Evolutionary conservation across 2,797 vertebrate species (phyloP).

Genomic region (Trichosurus vulpecula): DNA sequence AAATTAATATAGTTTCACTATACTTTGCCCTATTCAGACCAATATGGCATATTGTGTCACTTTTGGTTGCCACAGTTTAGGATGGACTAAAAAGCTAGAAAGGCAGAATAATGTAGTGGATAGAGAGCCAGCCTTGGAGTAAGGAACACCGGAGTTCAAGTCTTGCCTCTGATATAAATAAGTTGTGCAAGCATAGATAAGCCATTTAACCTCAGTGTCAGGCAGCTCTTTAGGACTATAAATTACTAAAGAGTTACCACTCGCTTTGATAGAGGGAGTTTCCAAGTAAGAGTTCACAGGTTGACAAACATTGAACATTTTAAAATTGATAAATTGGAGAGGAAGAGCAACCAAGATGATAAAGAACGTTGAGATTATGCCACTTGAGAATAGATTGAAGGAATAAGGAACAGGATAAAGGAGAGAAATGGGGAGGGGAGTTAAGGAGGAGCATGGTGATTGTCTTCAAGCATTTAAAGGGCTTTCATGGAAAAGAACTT

Average conservation of each 20-base stretch:
- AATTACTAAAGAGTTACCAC: background rate
- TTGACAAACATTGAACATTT: background rate
- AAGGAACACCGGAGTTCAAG: background rate
- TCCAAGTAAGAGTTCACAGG: background rate
- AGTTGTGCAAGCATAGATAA: background rate
- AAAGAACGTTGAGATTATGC: background rate
- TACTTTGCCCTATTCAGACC: background rate
- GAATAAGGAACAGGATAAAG: too few relatives aligned
- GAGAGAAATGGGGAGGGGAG: background rate
- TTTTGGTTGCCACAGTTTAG: background rate
- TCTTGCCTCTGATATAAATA: background rate
- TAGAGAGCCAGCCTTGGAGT: background rate
- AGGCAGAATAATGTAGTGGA: background rate
- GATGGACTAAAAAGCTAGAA: background rate
- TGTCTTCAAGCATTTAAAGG: background rate
- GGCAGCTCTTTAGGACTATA: background rate
- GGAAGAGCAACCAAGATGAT: background rate
- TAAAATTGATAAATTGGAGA: background rate
- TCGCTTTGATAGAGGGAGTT: background rate
- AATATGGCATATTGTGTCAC: background rate
- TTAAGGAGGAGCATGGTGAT: background rate
- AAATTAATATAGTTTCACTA: background rate
- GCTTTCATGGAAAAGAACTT: background rate
- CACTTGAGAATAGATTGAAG: background rate
- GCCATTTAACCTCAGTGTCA: background rate